Conservation (phyloP, 2,888 invertebrate genomes). For the Notodonta ziczac region DNA sequence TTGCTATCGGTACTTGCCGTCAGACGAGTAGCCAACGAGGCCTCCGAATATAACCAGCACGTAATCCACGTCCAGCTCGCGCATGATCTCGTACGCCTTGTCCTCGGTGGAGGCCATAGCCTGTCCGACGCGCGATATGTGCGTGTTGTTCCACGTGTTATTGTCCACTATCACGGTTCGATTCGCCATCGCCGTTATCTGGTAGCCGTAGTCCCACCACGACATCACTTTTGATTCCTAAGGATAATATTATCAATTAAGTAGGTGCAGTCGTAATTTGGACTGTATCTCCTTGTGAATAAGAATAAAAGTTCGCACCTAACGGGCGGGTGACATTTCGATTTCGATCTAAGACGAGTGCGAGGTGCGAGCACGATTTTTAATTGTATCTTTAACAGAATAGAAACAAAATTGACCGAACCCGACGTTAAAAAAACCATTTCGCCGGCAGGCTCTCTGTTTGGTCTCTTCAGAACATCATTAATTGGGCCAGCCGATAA, state of each 20-base stretch:
- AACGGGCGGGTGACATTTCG: too few species aligned
- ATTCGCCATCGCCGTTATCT: constrained; percentile 99
- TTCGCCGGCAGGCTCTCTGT: too few species aligned
- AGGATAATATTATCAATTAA: constrained; percentile 32
- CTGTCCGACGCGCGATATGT: constrained; percentile 98
- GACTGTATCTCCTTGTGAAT: too few species aligned
- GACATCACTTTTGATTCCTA: constrained; percentile 98
- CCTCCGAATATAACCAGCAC: constrained; percentile 99
- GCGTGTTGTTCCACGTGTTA: constrained; percentile 99
- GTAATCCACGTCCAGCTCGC: constrained; percentile 98
- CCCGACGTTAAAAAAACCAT: too few species aligned
- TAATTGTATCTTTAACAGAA: too few species aligned
- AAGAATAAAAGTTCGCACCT: too few species aligned
- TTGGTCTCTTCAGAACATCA: too few species aligned
- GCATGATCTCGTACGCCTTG: constrained; percentile 98
- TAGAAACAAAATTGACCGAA: too few species aligned
- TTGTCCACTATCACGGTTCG: constrained; percentile 99
- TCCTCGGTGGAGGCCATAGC: constrained; percentile 99
- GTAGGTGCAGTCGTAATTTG: too few species aligned
- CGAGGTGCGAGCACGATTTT: too few species aligned
- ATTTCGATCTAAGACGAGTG: too few species aligned
- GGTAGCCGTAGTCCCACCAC: constrained; percentile 99
- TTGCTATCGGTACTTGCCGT: constrained; percentile 86
- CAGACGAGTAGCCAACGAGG: constrained; percentile 98
- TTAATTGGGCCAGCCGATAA: too few species aligned